Base-by-base conservation (phyloP, 1,140 invertebrate species). In the Copidosoma floridanum region DNA sequence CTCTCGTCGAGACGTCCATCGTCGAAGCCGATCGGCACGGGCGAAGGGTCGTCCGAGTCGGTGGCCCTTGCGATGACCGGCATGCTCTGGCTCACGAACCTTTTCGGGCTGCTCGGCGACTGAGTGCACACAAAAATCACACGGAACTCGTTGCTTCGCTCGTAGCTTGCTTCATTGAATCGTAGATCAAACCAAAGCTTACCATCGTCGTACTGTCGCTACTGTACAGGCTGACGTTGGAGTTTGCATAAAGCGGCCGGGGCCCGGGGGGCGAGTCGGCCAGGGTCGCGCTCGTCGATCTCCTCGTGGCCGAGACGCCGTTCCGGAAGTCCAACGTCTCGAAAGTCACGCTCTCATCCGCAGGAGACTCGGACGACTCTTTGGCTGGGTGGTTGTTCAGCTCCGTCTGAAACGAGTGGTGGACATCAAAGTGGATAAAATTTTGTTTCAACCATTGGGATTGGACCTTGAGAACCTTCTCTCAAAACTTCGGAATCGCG, bases 1-100 rank as follows among this genome's bases (percentile, higher is more conserved):
- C 52, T 50, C 11, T 48, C 43, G 16, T n/a, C 18, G 7, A 6
- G 6, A 1, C 11, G 18, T 32, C 3, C 21, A 18, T 29, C 27
- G 38, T 57, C 29, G n/a, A 51, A 62, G 14, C 60, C 60, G n/a
- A 62, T 62, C 14, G 46, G 46, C 20, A 56, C 11, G 1, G 59
- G 52, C 18, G 46, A 29, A 23, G 24, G 29, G 8, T 41, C 37
- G 32, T 50, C 52, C 11, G 52, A 61, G 12, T 54, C 35, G 12
- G 58, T 32, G 7, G 41, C 26, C 21, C 35, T 51, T 2, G n/a
- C n/a, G n/a, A n/a, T n/a, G n/a, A n/a, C n/a, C n/a, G n/a, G n/a
- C n/a, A n/a, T n/a, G 12, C 2, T 61, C 16, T 7, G 18, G n/a
- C 10, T 62, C 20, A 55, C 27, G 23, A 62, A 56, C 8, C 20